Evolutionary conservation across 2,797 vertebrate species (phyloP).

Genomic region (Pelochelys cantorii): DNA sequence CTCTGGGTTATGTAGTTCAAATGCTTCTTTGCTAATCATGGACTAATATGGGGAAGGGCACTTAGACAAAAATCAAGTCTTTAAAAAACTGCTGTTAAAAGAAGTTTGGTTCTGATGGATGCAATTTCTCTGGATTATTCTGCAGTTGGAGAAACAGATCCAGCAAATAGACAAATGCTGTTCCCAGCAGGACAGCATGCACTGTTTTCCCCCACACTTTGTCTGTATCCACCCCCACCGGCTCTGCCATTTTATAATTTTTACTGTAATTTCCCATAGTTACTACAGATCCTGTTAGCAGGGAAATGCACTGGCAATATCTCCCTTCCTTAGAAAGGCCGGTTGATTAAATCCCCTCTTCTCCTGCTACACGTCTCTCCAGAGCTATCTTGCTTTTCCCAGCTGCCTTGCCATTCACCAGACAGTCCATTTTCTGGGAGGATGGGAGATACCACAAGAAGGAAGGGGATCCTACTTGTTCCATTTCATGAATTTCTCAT

Average conservation of each 20-base stretch:
- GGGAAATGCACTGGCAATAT: background rate
- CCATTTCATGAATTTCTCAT: background rate
- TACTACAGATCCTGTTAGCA: fast-evolving
- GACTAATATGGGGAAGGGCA: background rate
- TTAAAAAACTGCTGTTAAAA: background rate
- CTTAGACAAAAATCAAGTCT: fast-evolving
- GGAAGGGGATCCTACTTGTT: background rate
- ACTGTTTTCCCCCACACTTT: fast-evolving
- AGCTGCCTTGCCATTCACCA: background rate
- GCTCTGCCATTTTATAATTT: background rate
- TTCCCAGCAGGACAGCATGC: fast-evolving
- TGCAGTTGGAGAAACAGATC: fast-evolving
- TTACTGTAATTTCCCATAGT: background rate
- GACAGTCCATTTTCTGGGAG: background rate
- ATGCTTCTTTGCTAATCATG: background rate
- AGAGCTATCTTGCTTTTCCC: background rate
- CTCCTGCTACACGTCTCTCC: fast-evolving
- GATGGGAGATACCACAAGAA: background rate
- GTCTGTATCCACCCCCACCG: background rate
- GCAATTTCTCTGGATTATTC: background rate
- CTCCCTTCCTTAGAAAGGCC: background rate
- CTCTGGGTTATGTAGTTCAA: background rate
- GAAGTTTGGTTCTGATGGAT: fast-evolving
- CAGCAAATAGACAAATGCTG: background rate
- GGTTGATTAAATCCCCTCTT: background rate